Evolutionary conservation across 2,888 invertebrate genomes (phyloP), one percentile per base, ranked within the genome.

Genomic region (Halocaridina rubra): DNA sequence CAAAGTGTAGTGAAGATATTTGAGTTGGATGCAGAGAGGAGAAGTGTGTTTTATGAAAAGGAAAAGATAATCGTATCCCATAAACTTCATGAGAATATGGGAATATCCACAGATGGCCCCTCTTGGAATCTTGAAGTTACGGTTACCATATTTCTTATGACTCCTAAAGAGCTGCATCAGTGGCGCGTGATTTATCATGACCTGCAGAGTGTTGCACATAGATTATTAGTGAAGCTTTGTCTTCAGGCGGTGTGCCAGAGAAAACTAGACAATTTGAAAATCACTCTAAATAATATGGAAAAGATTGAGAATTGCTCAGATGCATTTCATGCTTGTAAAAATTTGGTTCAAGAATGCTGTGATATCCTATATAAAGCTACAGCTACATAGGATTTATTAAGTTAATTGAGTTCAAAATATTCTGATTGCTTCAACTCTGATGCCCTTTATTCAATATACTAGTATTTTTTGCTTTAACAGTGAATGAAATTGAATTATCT

Each of bases 91-190:
- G 80, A 76, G 71, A 82, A 80, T 64, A 57, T 86, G 22, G 78
- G 46, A 10, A 13, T 86, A 13, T 76, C 57, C 22, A 39, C 10
- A 57, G 86, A 86, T 71, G 86, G 86, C 53, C 86, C 86, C 8
- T 85, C 85, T 8, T 87, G 87, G 87, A 78, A 76, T 59, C 27
- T 85, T 29, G 81, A 75, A 67, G 84, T 76, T 30, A 71, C 78
- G 16, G 53, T 46, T 19, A 85, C 85, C 16, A 76, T 85, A 7
- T 80, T 72, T n/a, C 59, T 85, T 22, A 77, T 81, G 85, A 71
- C 80, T 39, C 22, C 57, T 1, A 29, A 33, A 0, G 80, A 85
- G 19, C 8, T 85, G 16, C 33, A 8, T n/a, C 29, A 39, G 2
- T 85, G 85, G 85, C 64, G 77, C 16, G 29, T 80, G 2, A 59